Percentiles rank a stretch among this genome's conserved stretches.
These are phyloP conservation scores for Drosophila tani DNA, from an alignment of 1,140 invertebrate species.

Conservation along the genomic window DNA sequence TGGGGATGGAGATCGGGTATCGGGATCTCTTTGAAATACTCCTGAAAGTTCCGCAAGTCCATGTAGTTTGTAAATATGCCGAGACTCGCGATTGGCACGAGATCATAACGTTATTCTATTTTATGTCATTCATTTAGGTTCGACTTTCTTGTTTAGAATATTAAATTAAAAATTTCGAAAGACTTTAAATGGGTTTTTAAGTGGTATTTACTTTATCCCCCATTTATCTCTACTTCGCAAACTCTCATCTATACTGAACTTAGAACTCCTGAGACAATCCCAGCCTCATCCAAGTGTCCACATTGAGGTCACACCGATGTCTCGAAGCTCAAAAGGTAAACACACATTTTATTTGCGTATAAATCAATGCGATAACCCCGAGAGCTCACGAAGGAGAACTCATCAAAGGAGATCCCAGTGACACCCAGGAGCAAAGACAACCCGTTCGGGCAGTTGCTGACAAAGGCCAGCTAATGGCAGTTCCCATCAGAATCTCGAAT, in stretches of 20 bases:
- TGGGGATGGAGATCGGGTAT: background rate
- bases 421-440: conserved; percentile 28
- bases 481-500: conserved; percentile 57
- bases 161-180: conserved; percentile 69
- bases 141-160: conserved; percentile 67
- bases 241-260: background rate
- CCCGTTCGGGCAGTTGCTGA: conserved; percentile 75
- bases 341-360: conserved; percentile 63
- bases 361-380: conserved; percentile 63
- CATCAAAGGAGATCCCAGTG: conserved; percentile 26
- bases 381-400: conserved; percentile 26
- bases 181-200: conserved; percentile 2
- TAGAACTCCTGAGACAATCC: background rate
- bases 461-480: conserved; percentile 75
- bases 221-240: background rate
- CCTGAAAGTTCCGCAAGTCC: conserved; percentile 76
- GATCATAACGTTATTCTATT: conserved; percentile 60
- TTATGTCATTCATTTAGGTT: conserved; percentile 60
- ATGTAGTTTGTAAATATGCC: conserved; percentile 65
- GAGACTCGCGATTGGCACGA: conserved; percentile 33
- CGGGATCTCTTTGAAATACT: conserved; percentile 12
- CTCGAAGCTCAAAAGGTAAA: conserved; percentile 37
- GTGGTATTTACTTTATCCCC: no score
- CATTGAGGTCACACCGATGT: conserved; percentile 42
- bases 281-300: background rate